Percentiles rank a stretch among this genome's conserved stretches.
Conservation (phyloP, 1,140 invertebrate species). For the Chymomyza costata region DNA sequence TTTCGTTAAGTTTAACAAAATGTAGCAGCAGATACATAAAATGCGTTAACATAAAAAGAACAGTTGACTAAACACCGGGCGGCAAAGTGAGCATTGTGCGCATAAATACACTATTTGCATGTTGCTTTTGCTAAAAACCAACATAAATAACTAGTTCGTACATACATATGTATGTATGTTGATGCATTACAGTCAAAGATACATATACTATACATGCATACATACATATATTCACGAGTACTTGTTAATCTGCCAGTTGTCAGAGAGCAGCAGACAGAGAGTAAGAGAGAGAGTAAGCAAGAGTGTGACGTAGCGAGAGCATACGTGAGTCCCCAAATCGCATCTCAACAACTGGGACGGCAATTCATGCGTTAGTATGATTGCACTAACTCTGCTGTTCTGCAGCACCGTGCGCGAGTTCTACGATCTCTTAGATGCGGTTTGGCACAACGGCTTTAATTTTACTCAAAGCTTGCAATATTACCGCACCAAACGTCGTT, state of each 20-base stretch:
- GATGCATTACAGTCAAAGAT: too few species aligned
- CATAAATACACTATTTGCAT: slow-evolving; percentile 1
- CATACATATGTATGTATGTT: too few species aligned
- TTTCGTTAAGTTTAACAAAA: slow-evolving; percentile 19
- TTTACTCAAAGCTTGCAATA: slow-evolving; percentile 44
- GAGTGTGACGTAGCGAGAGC: slow-evolving; percentile 1
- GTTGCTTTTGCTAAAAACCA: too few species aligned
- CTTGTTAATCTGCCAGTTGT: too few species aligned
- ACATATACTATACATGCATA: too few species aligned
- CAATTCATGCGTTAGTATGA: slow-evolving; percentile 53
- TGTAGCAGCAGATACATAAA: slow-evolving; percentile 5
- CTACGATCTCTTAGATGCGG: slow-evolving; percentile 60
- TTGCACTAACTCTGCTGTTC: slow-evolving; percentile 53
- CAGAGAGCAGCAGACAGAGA: too few species aligned
- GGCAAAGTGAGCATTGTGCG: background rate
- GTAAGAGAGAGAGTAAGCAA: background rate
- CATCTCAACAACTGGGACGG: slow-evolving; percentile 28
- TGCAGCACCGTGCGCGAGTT: slow-evolving; percentile 49
- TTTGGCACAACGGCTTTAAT: slow-evolving; percentile 52
- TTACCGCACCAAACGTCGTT: slow-evolving; percentile 42
- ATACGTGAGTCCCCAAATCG: slow-evolving; percentile 2
- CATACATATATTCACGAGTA: too few species aligned
- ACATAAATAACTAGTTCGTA: too few species aligned
- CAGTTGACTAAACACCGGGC: too few species aligned
- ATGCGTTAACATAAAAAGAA: too few species aligned